phyloP scores from a whole-genome alignment of 2,797 vertebrate species.

The Pristis pectinata region DNA sequence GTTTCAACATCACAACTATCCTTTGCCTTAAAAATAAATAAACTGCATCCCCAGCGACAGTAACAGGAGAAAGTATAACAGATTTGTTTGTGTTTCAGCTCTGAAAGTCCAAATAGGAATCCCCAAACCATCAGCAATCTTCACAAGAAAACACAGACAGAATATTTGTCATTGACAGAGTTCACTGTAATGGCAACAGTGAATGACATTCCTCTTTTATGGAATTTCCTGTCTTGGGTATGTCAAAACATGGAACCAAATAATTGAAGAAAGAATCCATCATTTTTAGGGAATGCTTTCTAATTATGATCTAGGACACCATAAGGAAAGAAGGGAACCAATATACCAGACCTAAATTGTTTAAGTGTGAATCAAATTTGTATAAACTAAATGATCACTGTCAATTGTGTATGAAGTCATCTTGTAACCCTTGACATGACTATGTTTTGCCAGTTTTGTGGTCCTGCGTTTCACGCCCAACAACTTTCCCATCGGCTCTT shows the following conservation, averaged over 20 bases:
- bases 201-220: background rate
- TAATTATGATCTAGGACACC: background rate
- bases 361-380: background rate
- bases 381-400: background rate
- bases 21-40: background rate
- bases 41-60: too few species aligned
- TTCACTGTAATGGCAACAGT: background rate
- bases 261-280: background rate
- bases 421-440: background rate
- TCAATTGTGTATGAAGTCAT: background rate
- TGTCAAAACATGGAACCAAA: background rate
- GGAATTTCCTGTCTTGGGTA: slow-evolving; percentile 33
- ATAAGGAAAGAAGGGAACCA: too few species aligned
- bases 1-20: background rate
- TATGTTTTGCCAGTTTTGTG: background rate
- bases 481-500: background rate
- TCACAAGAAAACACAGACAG: too few species aligned
- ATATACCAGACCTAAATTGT: background rate
- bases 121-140: background rate
- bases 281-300: background rate
- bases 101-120: background rate
- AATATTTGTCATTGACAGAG: background rate
- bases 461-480: background rate
- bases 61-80: too few species aligned
- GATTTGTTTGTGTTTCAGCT: too few species aligned